phyloP scores from a whole-genome alignment of 2,888 invertebrate genomes.

The Alloplasta piceator region DNA sequence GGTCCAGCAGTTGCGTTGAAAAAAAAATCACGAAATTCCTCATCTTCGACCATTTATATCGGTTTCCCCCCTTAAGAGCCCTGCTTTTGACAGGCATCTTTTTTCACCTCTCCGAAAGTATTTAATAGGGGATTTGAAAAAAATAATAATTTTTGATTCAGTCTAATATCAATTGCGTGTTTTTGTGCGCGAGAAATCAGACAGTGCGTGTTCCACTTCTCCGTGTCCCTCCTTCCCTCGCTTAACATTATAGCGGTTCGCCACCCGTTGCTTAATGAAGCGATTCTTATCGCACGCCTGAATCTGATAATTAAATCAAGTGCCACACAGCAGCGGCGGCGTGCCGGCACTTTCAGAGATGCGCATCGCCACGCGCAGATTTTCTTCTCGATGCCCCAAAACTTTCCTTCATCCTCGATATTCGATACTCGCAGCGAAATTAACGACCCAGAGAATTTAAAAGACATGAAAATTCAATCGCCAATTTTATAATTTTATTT shows the following conservation, averaged over 20 bases:
- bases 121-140: no score
- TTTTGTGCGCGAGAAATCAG: background rate
- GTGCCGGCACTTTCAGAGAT: conserved; percentile 12
- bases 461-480: no score
- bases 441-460: no score
- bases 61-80: no score
- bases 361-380: conserved; percentile 37
- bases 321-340: conserved; percentile 62
- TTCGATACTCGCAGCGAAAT: background rate
- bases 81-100: no score
- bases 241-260: conserved; percentile 50
- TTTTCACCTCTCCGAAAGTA: no score
- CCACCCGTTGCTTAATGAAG: conserved; percentile 75
- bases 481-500: no score
- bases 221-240: conserved; percentile 48
- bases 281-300: conserved; percentile 75
- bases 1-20: no score
- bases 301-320: conserved; percentile 81
- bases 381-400: background rate
- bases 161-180: background rate
- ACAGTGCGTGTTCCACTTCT: conserved; percentile 63
- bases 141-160: no score
- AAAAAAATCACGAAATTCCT: no score
- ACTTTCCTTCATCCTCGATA: conserved; percentile 9
- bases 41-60: no score